Evolutionary conservation across 2,888 invertebrate species (phyloP).

Genomic region (Lingula anatina): DNA sequence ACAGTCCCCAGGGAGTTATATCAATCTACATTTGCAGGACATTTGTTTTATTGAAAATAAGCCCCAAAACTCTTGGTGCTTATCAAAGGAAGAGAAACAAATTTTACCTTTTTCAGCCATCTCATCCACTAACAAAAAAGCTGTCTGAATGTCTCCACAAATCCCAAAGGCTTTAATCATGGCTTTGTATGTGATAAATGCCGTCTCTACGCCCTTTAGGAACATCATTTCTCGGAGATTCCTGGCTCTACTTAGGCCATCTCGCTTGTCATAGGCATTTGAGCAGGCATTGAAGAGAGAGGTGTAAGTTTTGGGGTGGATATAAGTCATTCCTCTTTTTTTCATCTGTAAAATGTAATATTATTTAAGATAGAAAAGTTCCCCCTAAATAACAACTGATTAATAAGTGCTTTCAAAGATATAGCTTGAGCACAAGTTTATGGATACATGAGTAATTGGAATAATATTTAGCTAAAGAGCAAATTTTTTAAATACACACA

Average conservation of each 20-base stretch:
- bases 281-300: constrained; percentile 85
- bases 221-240: constrained; percentile 65
- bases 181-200: constrained; percentile 74
- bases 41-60: no score
- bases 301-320: constrained; percentile 73
- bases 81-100: no score
- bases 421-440: no score
- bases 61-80: no score
- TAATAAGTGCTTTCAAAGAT: no score
- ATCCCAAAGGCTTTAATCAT: constrained; percentile 89
- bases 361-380: no score
- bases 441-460: no score
- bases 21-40: no score
- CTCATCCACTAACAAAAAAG: constrained; percentile 80
- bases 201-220: constrained; percentile 64
- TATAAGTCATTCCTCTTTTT: constrained; percentile 64
- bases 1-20: no score
- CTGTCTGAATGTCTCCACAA: constrained; percentile 71
- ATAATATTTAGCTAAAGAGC: no score
- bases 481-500: no score
- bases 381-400: no score
- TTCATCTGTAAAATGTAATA: constrained; percentile 70
- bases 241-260: constrained; percentile 67
- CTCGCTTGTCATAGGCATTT: constrained; percentile 64
- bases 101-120: constrained; percentile 61